Conservation (phyloP, 2,797 vertebrate species). For the Podargus strigoides region DNA sequence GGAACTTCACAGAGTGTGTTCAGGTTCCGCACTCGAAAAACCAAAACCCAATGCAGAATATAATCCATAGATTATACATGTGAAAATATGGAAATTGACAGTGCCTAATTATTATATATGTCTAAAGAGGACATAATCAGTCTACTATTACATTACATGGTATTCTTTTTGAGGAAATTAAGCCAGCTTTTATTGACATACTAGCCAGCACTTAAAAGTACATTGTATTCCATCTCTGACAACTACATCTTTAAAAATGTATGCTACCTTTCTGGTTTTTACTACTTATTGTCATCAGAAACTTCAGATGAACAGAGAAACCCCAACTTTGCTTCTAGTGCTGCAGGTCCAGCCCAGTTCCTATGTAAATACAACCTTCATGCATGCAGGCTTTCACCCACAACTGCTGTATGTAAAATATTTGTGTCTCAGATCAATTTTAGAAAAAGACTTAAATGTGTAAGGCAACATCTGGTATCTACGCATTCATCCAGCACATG, state of each 20-base stretch:
- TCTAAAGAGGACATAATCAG: neutral
- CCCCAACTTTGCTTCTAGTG: neutral
- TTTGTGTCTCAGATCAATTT: neutral
- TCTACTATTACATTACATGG: neutral
- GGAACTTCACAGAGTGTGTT: neutral
- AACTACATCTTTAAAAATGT: neutral
- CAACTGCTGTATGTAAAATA: neutral
- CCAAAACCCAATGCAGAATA: neutral
- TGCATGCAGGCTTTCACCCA: neutral
- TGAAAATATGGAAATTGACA: neutral
- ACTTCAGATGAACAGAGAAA: neutral
- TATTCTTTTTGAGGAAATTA: neutral
- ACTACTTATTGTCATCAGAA: neutral
- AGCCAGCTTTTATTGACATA: neutral
- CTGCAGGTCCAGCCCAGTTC: neutral
- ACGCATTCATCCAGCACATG: neutral
- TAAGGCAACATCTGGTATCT: neutral
- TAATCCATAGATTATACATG: neutral
- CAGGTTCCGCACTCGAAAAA: neutral
- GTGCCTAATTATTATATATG: neutral
- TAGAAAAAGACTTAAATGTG: neutral
- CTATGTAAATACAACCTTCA: neutral
- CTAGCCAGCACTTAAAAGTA: neutral
- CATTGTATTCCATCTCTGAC: neutral
- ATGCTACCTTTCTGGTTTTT: neutral